Base-by-base conservation (phyloP, 2,888 invertebrate genomes). In the Euplexia lucipara region DNA sequence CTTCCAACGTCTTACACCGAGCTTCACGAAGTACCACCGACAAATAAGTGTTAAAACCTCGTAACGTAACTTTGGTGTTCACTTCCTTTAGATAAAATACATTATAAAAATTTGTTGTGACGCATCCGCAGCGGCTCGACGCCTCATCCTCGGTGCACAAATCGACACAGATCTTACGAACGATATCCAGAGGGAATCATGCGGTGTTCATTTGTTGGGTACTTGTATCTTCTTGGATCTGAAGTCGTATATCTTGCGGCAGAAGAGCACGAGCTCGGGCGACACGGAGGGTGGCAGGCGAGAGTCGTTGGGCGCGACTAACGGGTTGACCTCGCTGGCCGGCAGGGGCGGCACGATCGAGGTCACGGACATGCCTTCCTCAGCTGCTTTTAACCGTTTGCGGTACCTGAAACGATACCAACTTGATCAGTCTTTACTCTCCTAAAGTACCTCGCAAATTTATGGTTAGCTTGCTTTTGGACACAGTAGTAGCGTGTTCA, bases 161-260 rank as follows among this genome's bases (percentile, higher is more conserved):
- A 79, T 76, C 73, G 73, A 68, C 79, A 70, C 76, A 75, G 83
- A 77, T 78, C 70, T 81, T 68, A 74, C 63, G 61, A 81, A 78
- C 77, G 78, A 80, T 75, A 78, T 80, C 85, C 86, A 75, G 75
- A 69, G 47, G 47, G 69, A 58, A 65, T 41, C 48, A 42, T 20
- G 18, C 30, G 37, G 37, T 44, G 81, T 84, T 95, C 95, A 95
- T 85, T 95, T 95, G 88, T 91, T 93, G 51, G 93, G 93, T 14
- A 91, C 90, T 76, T 93, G 93, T 72, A 97, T 96, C 83, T 97
- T 96, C 89, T 98, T 98, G 84, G 98, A 97, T 82, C 99, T 96
- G 95, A 98, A 99, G 95, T 99, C 99, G 95, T 99, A 99, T 68
- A 99, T 89, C 83, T 98, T 97, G 52, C 99, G 97, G 93, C 99